Conservation (phyloP, 2,113 vertebrate species). For the Myanophis thanlyinensis region DNA sequence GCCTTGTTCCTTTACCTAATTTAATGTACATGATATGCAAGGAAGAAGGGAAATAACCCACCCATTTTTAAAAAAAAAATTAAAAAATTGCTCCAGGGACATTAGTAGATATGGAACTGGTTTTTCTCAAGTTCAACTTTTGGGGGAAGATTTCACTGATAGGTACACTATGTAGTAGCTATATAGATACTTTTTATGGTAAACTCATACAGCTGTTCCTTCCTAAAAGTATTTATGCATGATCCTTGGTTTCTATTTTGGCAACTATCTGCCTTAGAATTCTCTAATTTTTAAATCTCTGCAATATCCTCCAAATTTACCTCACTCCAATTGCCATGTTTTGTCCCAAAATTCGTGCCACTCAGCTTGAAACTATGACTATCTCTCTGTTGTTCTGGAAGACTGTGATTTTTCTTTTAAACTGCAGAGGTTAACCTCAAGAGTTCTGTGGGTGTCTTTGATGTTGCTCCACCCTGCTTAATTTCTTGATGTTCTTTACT, state of each 20-base stretch:
- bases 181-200: background rate
- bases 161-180: background rate
- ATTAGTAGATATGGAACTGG: background rate
- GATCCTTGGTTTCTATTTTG: background rate
- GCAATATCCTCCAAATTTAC: background rate
- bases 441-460: rapidly evolving
- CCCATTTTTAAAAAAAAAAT: background rate
- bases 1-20: background rate
- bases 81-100: background rate
- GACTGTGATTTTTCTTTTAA: background rate
- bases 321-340: background rate
- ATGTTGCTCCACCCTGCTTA: constrained; percentile 38
- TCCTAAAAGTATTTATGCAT: background rate
- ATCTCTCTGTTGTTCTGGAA: background rate
- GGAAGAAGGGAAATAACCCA: background rate
- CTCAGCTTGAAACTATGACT: rapidly evolving
- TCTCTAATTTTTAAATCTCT: background rate
- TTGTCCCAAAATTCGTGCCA: background rate
- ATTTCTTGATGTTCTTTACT: constrained; percentile 48
- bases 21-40: background rate
- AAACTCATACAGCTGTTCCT: no score
- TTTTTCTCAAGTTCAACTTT: background rate
- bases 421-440: constrained; percentile 14
- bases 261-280: background rate
- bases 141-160: background rate